These are phyloP conservation scores for Peromyscus maniculatus DNA, from an alignment of 2,113 vertebrate genomes.

Conservation along the genomic window DNA sequence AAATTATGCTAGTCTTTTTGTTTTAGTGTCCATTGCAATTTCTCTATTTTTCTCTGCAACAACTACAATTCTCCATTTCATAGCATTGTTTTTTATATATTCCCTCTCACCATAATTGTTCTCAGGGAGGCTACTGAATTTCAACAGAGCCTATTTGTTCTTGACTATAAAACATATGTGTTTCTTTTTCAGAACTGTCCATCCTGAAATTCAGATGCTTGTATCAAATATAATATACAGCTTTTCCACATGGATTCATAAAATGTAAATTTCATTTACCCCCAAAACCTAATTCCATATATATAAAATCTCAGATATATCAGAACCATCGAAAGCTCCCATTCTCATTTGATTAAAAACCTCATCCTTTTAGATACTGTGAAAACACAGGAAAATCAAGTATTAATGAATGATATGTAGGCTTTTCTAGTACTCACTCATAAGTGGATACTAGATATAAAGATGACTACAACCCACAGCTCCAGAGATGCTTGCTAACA, in stretches of 20 bases:
- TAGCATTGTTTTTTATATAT: background rate
- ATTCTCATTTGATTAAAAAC: background rate
- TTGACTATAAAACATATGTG: background rate
- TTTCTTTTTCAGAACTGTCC: background rate
- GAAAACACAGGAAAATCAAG: slow-evolving; percentile 15
- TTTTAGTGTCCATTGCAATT: background rate
- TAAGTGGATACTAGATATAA: too few relatives aligned
- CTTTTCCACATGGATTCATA: background rate
- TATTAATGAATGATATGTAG: background rate
- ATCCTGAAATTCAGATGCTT: background rate
- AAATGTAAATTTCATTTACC: background rate
- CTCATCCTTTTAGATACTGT: background rate
- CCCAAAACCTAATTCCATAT: background rate
- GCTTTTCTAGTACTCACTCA: background rate
- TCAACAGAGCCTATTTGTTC: background rate
- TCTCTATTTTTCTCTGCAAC: background rate
- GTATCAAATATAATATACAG: background rate
- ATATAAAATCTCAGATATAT: background rate
- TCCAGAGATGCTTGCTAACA: too few relatives aligned
- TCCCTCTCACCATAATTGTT: background rate
- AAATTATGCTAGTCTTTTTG: background rate
- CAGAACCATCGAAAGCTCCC: background rate
- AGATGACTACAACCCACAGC: too few relatives aligned
- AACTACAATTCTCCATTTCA: background rate
- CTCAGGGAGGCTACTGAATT: background rate